Percentiles rank a stretch among this genome's conserved stretches.
Conservation (phyloP, 2,113 vertebrate genomes). For the Gila orcuttii region DNA sequence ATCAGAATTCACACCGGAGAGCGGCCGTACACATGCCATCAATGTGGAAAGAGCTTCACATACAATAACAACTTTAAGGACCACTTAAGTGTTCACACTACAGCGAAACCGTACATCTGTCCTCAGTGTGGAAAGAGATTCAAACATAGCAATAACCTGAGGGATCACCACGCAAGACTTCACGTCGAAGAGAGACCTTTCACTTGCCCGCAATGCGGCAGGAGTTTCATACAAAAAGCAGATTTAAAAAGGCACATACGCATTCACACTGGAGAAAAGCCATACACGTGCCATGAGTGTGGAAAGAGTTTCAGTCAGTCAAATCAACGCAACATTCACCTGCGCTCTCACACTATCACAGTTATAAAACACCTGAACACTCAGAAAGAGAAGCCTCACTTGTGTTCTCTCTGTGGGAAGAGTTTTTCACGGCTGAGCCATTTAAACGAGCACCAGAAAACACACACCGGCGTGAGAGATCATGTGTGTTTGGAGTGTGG, state of each 20-base stretch:
- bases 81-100: neutral
- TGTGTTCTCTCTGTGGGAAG: neutral
- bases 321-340: neutral
- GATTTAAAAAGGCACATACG: neutral
- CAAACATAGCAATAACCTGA: neutral
- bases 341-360: neutral
- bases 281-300: neutral
- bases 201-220: neutral
- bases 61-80: neutral
- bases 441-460: neutral
- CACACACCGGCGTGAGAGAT: neutral
- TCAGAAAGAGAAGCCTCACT: neutral
- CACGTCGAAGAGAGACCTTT: neutral
- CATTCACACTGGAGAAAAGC: neutral
- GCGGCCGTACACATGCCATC: neutral
- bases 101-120: neutral
- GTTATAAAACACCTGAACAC: too few species aligned
- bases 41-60: neutral
- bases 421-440: neutral
- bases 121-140: neutral
- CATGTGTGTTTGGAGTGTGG: neutral
- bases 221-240: neutral
- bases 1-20: neutral
- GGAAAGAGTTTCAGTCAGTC: neutral
- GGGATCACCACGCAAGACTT: neutral